Evolutionary conservation across 2,888 invertebrate genomes (phyloP), one percentile per base, ranked within the genome.

Genomic region (Sesamia inferens): DNA sequence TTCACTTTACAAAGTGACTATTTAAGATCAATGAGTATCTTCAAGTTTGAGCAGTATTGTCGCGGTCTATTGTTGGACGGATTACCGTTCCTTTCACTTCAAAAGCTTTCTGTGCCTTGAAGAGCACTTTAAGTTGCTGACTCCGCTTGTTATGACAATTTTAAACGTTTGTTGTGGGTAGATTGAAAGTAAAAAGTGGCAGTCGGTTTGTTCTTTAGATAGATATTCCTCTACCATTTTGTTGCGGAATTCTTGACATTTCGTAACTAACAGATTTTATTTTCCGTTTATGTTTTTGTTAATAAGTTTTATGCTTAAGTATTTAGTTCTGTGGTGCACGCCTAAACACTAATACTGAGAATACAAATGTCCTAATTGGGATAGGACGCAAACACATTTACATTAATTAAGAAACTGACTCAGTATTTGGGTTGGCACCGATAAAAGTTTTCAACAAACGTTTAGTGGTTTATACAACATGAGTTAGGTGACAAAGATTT

Each of bases 381-480:
- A 55, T 55, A 24, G 16, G 10, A 76, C 14, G 39, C 42, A 24
- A 77, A 71, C 31, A 64, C 59, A 61, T 71, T 59, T 77, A 54
- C 14, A 16, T 65, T 76, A 31, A 57, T 58, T 63, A 22, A 55
- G 61, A 78, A 72, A 16, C 72, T 59, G 42, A 78, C 22, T 24
- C 59, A 44, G 42, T 61, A 72, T 65, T 76, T 55, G 31, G 42
- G 54, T 71, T 64, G 59, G 48, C 48, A 78, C 22, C 55, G 61
- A 61, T 51, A 48, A 65, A 78, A 78, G 48, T 65, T 71, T 78
- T 42, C 31, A 55, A 76, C 76, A 65, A 78, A 78, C 31, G n/a
- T 78, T 65, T 44, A 22, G 61, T 65, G 72, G 64, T 55, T 39
- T 24, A 55, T 59, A 61, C 19, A 24, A 39, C 48, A 62, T 72